A percentile compares a stretch with the other conserved stretches of the same genome.
Conservation (phyloP, 1,140 invertebrate genomes). For the Marisa cornuarietis region DNA sequence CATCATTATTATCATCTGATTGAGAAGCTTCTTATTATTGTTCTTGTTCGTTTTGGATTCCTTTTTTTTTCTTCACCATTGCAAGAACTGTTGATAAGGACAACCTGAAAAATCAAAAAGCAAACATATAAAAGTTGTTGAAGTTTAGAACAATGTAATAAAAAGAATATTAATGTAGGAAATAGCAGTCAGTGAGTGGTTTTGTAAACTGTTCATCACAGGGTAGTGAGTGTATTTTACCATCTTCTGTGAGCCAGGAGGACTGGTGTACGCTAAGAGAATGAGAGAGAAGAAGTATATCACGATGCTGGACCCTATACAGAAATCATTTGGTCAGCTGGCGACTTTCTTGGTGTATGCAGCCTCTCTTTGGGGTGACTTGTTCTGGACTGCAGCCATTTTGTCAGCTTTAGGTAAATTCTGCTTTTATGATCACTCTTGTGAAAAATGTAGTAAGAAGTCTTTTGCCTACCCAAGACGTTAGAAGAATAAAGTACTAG, state of each 20-base stretch:
- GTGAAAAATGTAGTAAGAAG: not conserved
- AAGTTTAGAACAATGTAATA: not conserved
- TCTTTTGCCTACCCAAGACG: not conserved
- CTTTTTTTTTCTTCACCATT: too few relatives aligned
- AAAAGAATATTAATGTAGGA: not conserved
- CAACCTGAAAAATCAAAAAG: not conserved
- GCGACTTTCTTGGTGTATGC: conserved; percentile 53
- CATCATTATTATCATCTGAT: too few relatives aligned
- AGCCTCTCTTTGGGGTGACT: conserved; percentile 57
- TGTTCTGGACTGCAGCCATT: conserved; percentile 64
- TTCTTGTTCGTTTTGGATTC: too few relatives aligned
- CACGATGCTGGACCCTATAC: conserved; percentile 63
- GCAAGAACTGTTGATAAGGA: too few relatives aligned
- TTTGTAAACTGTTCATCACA: not conserved
- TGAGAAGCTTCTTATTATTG: too few relatives aligned
- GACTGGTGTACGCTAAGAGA: conserved; percentile 53
- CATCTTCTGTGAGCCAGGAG: conserved; percentile 40
- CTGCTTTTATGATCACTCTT: not conserved
- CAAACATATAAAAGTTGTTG: not conserved
- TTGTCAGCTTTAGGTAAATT: conserved; percentile 59
- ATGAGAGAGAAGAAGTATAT: conserved; percentile 58
- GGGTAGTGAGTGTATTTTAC: not conserved
- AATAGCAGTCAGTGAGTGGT: too few relatives aligned
- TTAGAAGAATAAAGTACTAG: not conserved
- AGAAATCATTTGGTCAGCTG: conserved; percentile 39